Evolutionary conservation across 2,797 vertebrate species (phyloP).

Genomic region (Girardinus metallicus): DNA sequence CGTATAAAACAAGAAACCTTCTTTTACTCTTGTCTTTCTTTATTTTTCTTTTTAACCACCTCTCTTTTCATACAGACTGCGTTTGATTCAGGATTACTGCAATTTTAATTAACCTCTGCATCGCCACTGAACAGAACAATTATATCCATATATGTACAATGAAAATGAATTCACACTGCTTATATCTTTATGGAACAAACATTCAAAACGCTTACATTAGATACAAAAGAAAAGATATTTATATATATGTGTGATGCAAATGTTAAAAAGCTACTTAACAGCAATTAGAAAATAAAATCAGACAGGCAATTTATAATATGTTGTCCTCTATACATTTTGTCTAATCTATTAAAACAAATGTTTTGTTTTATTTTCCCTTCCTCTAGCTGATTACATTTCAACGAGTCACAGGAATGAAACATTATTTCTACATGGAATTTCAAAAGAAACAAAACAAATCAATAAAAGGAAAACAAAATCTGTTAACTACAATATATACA

Average conservation of each 20-base stretch:
- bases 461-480: conserved; percentile 76
- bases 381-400: conserved; percentile 80
- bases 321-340: conserved; percentile 72
- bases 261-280: conserved; percentile 81
- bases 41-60: conserved; percentile 15
- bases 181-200: conserved; percentile 81
- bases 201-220: conserved; percentile 84
- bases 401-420: conserved; percentile 81
- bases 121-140: conserved; percentile 79
- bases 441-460: conserved; percentile 68
- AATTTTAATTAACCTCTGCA: conserved; percentile 69
- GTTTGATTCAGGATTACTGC: conserved; percentile 59
- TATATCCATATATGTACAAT: conserved; percentile 85
- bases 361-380: conserved; percentile 49
- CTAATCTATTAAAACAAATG: conserved; percentile 77
- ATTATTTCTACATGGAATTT: conserved; percentile 84
- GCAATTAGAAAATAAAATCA: conserved; percentile 79
- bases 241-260: conserved; percentile 81
- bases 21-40: conserved; percentile 26
- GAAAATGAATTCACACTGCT: conserved; percentile 80
- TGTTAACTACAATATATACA: conserved; percentile 92
- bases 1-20: conserved; percentile 51
- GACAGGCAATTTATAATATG: conserved; percentile 77
- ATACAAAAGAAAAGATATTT: conserved; percentile 78
- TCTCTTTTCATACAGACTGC: conserved; percentile 49